Evolutionary conservation across 2,888 invertebrate genomes (phyloP).

Genomic region (Muscina levida): DNA sequence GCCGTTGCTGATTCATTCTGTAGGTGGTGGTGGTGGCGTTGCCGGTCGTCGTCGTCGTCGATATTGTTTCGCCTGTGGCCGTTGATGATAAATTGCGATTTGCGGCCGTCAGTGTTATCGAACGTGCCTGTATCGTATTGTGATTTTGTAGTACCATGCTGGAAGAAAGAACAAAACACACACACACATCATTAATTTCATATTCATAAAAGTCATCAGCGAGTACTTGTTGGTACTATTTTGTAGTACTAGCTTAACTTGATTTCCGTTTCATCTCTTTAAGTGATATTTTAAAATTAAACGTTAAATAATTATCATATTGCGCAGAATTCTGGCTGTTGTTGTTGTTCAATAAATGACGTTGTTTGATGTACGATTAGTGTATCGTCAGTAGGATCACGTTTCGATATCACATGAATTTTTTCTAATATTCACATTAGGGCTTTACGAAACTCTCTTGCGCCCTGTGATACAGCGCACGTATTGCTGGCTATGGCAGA

Average conservation of each 20-base stretch:
- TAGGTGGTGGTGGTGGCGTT: conserved; percentile 35
- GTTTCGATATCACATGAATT: conserved; percentile 23
- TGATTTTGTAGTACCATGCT: conserved; percentile 78
- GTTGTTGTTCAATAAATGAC: not conserved
- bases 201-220: conserved; percentile 23
- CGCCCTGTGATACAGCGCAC: too few species aligned
- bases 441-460: too few species aligned
- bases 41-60: conserved; percentile 5
- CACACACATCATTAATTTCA: not conserved
- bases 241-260: not conserved
- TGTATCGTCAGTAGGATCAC: conserved; percentile 16
- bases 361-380: conserved; percentile 11
- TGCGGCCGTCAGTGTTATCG: conserved; percentile 57
- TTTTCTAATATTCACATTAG: not conserved
- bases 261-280: conserved; percentile 6
- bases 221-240: conserved; percentile 29
- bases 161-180: conserved; percentile 44
- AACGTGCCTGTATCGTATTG: conserved; percentile 73
- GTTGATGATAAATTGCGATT: conserved; percentile 45
- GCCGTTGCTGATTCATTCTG: conserved; percentile 73
- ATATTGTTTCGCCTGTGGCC: conserved; percentile 66
- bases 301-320: not conserved
- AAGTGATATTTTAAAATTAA: conserved; percentile 6
- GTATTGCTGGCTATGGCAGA: too few species aligned
- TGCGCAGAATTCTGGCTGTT: not conserved